Evolutionary conservation across 1,140 invertebrate genomes (phyloP), one percentile per base, ranked within the genome.

Genomic region (Camponotus vicinus): DNA sequence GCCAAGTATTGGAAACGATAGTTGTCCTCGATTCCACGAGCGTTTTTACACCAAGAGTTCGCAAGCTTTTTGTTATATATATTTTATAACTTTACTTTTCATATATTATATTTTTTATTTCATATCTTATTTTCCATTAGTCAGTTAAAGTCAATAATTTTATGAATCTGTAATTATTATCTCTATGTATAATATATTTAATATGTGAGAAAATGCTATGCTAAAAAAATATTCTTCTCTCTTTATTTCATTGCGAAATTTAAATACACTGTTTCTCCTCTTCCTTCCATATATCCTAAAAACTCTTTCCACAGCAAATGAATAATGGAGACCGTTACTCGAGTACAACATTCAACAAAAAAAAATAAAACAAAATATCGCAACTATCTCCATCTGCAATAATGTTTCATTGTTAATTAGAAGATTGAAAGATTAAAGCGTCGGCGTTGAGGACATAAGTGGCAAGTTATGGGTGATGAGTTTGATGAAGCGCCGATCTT

Each of bases 1-100:
- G 27, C 40, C 52, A 82, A 82, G 40, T 59, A 82, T 71, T 45
- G 79, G 52, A 34, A 59, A 59, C 67, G 78, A 71, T 82, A 82
- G 49, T 71, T 27, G 52, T 13, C 61, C 45, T 37, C 61, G 73
- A 57, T 63, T 77, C 69, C 66, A 52, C 15, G 37, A 34, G 2
- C 5, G 52, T 82, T 71, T 52, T 82, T 59, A 59, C 52, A 40
- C n/a, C 37, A 18, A 71, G 6, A 45, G 21, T 73, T 82, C 40
- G 34, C 18, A 18, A 82, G 37, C 37, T 71, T 6, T n/a, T 82
- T 15, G 0, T 52, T 52, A 52, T 45, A 59, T 59, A 6, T 40
- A 40, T 40, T 42, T 45, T 37, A 15, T 21, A 27, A 59, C 40
- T 34, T 55, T 71, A 59, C 42, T 11, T 59, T 61, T 73, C 21